Percentiles rank a stretch among this genome's conserved stretches.
These are phyloP conservation scores for Luperina testacea DNA, from an alignment of 2,888 invertebrate species.

Conservation along the genomic window DNA sequence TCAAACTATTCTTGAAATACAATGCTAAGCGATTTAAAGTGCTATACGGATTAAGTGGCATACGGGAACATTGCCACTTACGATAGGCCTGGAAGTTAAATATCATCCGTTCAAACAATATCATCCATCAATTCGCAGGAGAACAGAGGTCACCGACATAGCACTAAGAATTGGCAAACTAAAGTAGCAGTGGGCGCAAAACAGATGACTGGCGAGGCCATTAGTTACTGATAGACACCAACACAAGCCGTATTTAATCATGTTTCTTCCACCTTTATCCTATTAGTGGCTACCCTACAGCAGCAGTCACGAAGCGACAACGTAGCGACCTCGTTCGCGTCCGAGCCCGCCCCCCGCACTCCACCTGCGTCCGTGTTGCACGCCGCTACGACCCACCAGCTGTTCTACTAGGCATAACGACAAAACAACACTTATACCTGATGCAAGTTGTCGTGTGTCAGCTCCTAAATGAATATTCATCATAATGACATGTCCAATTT, in stretches of 20 bases:
- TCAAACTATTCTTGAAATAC: not conserved
- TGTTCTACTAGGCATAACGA: slow-evolving; percentile 50
- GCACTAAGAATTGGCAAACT: not conserved
- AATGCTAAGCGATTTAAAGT: not conserved
- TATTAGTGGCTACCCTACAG: slow-evolving; percentile 49
- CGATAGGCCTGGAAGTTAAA: not conserved
- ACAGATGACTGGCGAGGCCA: too few relatives aligned
- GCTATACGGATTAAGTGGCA: not conserved
- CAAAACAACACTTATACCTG: slow-evolving; percentile 36
- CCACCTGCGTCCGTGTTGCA: slow-evolving; percentile 20
- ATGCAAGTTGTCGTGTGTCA: slow-evolving; percentile 24
- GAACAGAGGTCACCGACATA: not conserved
- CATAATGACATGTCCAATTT: not conserved
- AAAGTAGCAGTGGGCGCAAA: not conserved
- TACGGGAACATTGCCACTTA: not conserved
- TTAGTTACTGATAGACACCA: not conserved
- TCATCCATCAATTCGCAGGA: not conserved
- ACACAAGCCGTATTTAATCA: not conserved
- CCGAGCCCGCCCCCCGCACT: slow-evolving; percentile 39
- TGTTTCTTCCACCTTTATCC: not conserved
- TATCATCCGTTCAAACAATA: not conserved
- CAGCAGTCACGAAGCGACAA: slow-evolving; percentile 59
- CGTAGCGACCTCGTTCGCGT: slow-evolving; percentile 63
- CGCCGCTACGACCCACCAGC: slow-evolving; percentile 42
- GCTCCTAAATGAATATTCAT: not conserved